phyloP scores from a whole-genome alignment of 64 coral and sea anemone species.

The Actinia equina region DNA sequence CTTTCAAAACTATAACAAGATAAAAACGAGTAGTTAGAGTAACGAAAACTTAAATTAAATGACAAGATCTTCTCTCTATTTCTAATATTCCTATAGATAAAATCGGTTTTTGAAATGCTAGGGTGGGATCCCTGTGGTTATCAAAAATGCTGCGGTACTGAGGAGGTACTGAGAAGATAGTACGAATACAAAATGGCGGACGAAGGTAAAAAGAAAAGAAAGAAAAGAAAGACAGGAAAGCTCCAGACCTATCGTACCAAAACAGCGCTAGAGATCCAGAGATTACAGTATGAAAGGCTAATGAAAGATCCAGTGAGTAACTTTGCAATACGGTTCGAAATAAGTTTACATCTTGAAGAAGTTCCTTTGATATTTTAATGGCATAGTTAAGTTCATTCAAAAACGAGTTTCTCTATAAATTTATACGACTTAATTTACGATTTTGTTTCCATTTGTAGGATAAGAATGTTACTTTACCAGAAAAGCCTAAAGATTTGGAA shows the following conservation, averaged over 20 bases:
- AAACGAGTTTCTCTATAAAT: neutral
- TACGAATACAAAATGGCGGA: conserved; percentile 68
- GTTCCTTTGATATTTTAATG: neutral
- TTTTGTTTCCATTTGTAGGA: conserved; percentile 51
- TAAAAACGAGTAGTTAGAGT: too few relatives aligned
- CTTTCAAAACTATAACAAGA: too few relatives aligned
- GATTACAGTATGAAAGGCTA: conserved; percentile 77
- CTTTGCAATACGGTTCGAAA: neutral
- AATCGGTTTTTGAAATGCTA: neutral
- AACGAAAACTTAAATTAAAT: too few relatives aligned
- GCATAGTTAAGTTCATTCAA: neutral
- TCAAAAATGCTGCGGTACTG: neutral
- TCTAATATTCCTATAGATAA: neutral
- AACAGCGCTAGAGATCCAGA: conserved; percentile 76
- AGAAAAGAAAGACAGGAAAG: conserved; percentile 29
- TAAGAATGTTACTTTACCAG: conserved; percentile 70
- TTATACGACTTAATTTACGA: neutral
- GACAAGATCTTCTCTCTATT: too few relatives aligned
- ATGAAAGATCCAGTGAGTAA: conserved; percentile 93
- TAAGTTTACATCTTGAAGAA: neutral
- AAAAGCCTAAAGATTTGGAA: conserved; percentile 83
- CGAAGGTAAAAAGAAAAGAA: neutral
- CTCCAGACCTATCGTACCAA: conserved; percentile 66
- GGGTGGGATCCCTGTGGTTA: neutral
- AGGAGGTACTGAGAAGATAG: too few relatives aligned